Conservation (phyloP, 2,888 invertebrate species). For the Teleogryllus oceanicus region DNA sequence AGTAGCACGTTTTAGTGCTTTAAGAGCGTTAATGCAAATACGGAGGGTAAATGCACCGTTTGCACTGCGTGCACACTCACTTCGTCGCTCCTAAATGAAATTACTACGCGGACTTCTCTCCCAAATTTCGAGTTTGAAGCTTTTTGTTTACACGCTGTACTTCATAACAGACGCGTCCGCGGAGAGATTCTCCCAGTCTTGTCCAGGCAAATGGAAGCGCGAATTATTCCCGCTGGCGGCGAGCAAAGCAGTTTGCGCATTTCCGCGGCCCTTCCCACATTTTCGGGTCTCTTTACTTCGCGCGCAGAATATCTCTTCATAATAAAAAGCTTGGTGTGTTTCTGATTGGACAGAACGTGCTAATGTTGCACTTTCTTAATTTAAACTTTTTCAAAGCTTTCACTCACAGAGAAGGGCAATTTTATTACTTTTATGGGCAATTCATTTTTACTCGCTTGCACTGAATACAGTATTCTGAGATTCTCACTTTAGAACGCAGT, state of each 20-base stretch:
- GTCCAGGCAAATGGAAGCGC: background rate
- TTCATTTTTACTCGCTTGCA: too few relatives aligned
- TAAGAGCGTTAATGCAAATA: slow-evolving; percentile 18
- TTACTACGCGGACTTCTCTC: slow-evolving; percentile 2
- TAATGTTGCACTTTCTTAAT: too few relatives aligned
- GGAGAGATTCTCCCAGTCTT: background rate
- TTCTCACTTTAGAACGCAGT: too few relatives aligned
- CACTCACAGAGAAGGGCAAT: too few relatives aligned
- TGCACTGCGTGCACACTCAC: background rate
- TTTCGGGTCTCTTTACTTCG: background rate
- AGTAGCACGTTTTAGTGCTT: slow-evolving; percentile 18
- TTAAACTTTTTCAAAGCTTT: too few relatives aligned
- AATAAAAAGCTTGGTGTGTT: too few relatives aligned
- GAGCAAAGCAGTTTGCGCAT: background rate
- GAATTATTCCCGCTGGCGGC: background rate
- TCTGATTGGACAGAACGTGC: too few relatives aligned
- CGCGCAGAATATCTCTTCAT: too few relatives aligned
- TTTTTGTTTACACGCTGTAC: slow-evolving; percentile 10
- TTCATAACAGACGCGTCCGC: background rate
- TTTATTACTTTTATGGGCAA: too few relatives aligned
- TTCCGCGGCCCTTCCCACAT: background rate
- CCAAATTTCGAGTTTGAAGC: background rate
- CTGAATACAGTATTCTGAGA: too few relatives aligned
- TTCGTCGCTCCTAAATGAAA: background rate
- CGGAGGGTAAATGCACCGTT: background rate